Conservation (phyloP, 2,888 invertebrate species). For the Ferrisia virgata region DNA sequence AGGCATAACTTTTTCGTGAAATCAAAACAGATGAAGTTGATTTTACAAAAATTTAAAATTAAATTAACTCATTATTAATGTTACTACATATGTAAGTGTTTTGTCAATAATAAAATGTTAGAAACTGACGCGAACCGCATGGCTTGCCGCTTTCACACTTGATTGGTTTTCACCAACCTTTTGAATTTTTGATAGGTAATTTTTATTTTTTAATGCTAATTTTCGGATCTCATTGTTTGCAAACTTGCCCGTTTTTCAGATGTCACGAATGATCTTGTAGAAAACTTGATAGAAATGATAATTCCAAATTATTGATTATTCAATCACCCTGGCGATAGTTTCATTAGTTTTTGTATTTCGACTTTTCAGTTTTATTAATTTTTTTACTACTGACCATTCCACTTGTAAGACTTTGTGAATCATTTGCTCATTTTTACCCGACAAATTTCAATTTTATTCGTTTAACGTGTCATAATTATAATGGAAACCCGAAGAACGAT, state of each 20-base stretch:
- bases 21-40: too few species aligned
- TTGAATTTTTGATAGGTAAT: not conserved
- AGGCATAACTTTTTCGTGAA: too few species aligned
- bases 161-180: too few species aligned
- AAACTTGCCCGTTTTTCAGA: not conserved
- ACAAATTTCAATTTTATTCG: not conserved
- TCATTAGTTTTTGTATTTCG: not conserved
- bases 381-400: not conserved
- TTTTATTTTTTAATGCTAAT: not conserved
- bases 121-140: too few species aligned
- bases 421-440: not conserved
- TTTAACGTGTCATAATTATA: not conserved
- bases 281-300: conserved; percentile 17
- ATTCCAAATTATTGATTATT: conserved; percentile 3
- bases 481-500: conserved; percentile 26
- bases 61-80: too few species aligned
- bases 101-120: too few species aligned
- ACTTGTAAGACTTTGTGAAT: not conserved
- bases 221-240: not conserved
- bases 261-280: conserved; percentile 31
- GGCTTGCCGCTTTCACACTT: too few species aligned
- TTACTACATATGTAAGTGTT: too few species aligned
- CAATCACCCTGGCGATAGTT: not conserved
- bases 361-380: not conserved
- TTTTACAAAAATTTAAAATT: too few species aligned